Base-by-base conservation (phyloP, 2,888 invertebrate genomes). In the Chrysodeixis includens region DNA sequence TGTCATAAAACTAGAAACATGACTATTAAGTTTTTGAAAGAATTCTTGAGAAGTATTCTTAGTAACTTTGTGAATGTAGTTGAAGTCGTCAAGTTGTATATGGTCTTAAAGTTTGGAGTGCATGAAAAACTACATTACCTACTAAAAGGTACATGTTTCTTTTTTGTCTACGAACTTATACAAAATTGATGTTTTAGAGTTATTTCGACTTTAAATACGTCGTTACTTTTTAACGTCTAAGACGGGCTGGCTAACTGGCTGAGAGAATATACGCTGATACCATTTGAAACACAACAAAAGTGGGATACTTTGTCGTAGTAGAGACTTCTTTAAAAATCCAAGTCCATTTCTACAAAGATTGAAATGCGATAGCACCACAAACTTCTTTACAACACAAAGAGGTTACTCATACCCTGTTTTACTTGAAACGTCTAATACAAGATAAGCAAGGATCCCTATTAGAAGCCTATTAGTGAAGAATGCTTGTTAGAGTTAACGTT, bases 401-500 rank as follows among this genome's bases (percentile, higher is more conserved):
- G 44, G 62, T 60, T 56, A 58, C 32, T 44, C 40, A n/a, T 26
- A 26, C 26, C 26, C 3, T 52, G 60, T 54, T 58, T n/a, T 63
- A 49, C 30, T 53, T 18, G 35, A 26, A 79, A 76, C 64, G 16
- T 56, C 71, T 69, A 46, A 60, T 65, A 66, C 64, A 61, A 77
- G 77, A 80, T 66, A 77, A 77, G 51, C 54, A 77, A 56, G 63
- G 66, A 62, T 66, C 49, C 54, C 62, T 71, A 66, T 79, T 76
- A 76, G 66, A 62, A 64, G 44, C 54, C 62, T 71, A 66, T 79
- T 76, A 76, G 69, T 72, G 62, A 80, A 63, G 69, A 77, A 80
- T 77, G 73, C 62, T 77, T 26, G 26, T 26, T 26, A 26, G 26
- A 79, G 64, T 76, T 76, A 76, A 55, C 57, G 68, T 76, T 79